Evolutionary conservation across 1,140 invertebrate species (phyloP), one percentile per base, ranked within the genome.

Genomic region (Elymnias hypermnestra): DNA sequence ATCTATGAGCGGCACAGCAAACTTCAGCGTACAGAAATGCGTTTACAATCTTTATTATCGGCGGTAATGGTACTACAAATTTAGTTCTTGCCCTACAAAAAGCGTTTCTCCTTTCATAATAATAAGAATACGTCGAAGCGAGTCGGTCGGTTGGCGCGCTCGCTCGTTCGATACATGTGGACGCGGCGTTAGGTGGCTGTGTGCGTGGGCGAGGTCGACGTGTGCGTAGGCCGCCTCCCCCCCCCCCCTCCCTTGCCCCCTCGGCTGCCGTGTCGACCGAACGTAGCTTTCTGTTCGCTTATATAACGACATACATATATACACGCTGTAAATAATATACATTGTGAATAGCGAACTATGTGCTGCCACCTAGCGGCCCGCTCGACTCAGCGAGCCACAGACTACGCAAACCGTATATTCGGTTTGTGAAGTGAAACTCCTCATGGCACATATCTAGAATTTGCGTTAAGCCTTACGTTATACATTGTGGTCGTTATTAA

Each of bases 51-150:
- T 84, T 83, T 84, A 84, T 83, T 78, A 85, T 82, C 72, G 68
- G 63, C 68, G 50, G 78, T 79, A 77, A 83, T 83, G 60, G 66
- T 63, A 75, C 76, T 69, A 81, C 78, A 77, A 78, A 83, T 85
- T 85, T 85, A 85, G 82, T 83, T 83, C 76, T 82, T 85, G 82
- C 78, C 82, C 82, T 85, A 85, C 82, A 85, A 85, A 85, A 84
- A 84, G 76, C 78, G 81, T 84, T 84, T 84, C 81, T 84, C 77
- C 78, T 84, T 84, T 84, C 81, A 83, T 84, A 81, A 82, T 84
- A 84, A 84, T 84, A 84, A 84, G 78, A 84, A 84, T 84, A 84
- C 77, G 72, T 64, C 69, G 81, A 77, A 21, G 72, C 76, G 79
- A 72, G 73, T 74, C 73, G 72, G 70, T 74, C 66, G 68, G 75